These are phyloP conservation scores for Myodes glareolus DNA, from an alignment of 2,113 vertebrate genomes.

Conservation along the genomic window DNA sequence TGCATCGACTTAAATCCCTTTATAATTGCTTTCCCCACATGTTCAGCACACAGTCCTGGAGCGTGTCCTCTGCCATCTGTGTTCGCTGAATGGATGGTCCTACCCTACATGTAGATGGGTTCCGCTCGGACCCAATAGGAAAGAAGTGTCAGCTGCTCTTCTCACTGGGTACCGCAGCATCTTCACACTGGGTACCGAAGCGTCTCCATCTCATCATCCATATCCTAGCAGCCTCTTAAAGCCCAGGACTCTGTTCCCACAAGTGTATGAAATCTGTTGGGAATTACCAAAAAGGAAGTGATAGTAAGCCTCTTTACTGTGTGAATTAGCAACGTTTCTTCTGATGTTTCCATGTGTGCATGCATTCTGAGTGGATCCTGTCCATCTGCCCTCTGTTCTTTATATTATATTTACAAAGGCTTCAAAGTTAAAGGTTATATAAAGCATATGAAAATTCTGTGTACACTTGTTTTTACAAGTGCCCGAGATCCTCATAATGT, in stretches of 20 bases:
- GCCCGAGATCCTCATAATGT: no score
- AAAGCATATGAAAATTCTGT: background rate
- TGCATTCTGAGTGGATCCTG: background rate
- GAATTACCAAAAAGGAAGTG: background rate
- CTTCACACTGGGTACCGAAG: background rate
- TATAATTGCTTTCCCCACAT: slow-evolving; percentile 74
- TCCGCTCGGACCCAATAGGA: background rate
- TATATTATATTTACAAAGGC: background rate
- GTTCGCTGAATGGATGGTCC: background rate
- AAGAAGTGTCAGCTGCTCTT: background rate
- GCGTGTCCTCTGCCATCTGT: slow-evolving; percentile 62
- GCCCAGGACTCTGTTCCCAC: background rate
- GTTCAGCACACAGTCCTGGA: slow-evolving; percentile 19
- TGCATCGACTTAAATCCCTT: slow-evolving; percentile 72
- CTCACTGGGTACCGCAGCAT: no score
- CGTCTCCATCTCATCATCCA: background rate
- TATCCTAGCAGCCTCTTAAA: background rate
- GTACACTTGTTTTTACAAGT: background rate
- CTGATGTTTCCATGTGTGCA: background rate
- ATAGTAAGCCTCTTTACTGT: background rate
- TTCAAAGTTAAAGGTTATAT: background rate
- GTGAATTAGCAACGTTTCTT: background rate
- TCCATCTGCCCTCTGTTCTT: background rate
- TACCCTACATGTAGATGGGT: background rate
- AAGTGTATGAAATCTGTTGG: background rate